Conservation (phyloP, 2,888 invertebrate genomes). For the Leptothorax acervorum region DNA sequence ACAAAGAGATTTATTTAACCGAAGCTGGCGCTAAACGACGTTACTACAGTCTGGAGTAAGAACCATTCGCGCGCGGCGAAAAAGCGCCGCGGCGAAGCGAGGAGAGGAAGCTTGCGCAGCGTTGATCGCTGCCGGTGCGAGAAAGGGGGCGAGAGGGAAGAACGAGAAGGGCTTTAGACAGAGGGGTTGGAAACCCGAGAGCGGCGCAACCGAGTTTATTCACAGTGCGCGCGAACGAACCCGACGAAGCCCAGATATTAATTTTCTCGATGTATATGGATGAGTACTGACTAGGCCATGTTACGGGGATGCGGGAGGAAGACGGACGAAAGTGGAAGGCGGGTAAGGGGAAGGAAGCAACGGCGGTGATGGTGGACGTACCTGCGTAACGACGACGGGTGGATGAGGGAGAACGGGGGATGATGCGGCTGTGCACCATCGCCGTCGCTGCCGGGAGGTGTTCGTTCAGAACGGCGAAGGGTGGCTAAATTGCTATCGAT, state of each 20-base stretch:
- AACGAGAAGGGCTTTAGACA: not conserved
- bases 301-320: constrained; percentile 48
- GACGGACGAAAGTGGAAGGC: constrained; percentile 40
- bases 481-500: constrained; percentile 80
- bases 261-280: constrained; percentile 85
- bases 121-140: constrained; percentile 54
- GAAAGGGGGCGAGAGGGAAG: constrained; percentile 22
- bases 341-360: constrained; percentile 41
- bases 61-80: constrained; percentile 37
- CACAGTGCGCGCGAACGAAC: constrained; percentile 76
- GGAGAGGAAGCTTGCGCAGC: constrained; percentile 41
- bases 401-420: constrained; percentile 30
- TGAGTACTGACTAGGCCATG: constrained; percentile 80
- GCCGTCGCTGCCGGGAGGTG: constrained; percentile 54
- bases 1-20: constrained; percentile 48
- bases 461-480: constrained; percentile 74
- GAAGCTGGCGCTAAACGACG: constrained; percentile 34
- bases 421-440: constrained; percentile 37
- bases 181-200: constrained; percentile 54
- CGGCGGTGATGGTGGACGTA: constrained; percentile 61
- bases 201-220: constrained; percentile 80
- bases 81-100: constrained; percentile 19
- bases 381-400: constrained; percentile 29
- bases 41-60: constrained; percentile 19
- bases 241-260: constrained; percentile 81